Conservation (phyloP, 2,888 invertebrate genomes). For the Meteorus cinctellus region DNA sequence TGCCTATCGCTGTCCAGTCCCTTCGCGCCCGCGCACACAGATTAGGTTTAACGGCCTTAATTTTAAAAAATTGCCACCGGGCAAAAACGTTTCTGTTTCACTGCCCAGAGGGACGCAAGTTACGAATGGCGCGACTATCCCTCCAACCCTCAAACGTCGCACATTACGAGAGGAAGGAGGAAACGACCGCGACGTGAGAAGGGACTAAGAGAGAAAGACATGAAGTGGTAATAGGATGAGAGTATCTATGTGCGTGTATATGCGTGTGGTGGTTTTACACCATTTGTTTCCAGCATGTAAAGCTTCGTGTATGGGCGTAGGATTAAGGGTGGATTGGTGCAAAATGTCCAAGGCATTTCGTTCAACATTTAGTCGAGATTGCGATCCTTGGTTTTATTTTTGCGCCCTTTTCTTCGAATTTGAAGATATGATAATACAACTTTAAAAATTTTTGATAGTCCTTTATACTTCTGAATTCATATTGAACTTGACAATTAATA, state of each 20-base stretch:
- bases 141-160: constrained; percentile 5
- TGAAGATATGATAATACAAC: no score
- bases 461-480: no score
- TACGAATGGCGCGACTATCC: constrained; percentile 16
- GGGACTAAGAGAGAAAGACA: constrained; percentile 9
- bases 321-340: constrained; percentile 34
- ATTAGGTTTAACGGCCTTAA: constrained; percentile 69
- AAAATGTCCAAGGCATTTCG: constrained; percentile 21
- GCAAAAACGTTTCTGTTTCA: constrained; percentile 39
- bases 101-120: constrained; percentile 34
- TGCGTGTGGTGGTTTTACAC: constrained; percentile 37
- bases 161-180: neutral
- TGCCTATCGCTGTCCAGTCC: constrained; percentile 48
- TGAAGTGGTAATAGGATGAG: constrained; percentile 21
- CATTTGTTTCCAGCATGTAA: constrained; percentile 42
- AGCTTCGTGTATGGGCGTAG: constrained; percentile 13
- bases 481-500: no score
- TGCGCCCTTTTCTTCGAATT: neutral
- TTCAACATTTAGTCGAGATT: neutral
- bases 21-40: constrained; percentile 57
- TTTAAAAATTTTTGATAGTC: no score
- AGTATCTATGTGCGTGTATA: neutral
- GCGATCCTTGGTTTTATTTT: neutral
- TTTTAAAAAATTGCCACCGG: constrained; percentile 64
- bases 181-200: neutral